Conservation (phyloP, 2,888 invertebrate species). For the Hartigia nigra region DNA sequence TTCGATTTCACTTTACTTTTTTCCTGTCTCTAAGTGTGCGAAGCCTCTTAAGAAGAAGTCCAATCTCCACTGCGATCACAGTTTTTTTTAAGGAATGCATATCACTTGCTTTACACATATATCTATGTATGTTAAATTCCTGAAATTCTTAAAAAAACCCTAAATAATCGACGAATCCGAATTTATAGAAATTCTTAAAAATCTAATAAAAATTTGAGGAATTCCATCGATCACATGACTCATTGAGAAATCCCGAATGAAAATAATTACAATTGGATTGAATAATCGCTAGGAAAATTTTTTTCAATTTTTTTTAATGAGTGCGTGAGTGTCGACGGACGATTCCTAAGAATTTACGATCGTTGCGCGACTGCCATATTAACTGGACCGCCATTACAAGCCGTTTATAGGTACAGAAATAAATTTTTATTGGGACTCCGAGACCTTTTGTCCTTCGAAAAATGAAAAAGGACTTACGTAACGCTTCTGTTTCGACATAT, state of each 20-base stretch:
- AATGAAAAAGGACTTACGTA: background rate
- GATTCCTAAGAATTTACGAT: background rate
- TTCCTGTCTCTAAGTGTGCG: too few species aligned
- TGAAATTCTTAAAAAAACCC: background rate
- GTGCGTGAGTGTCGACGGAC: background rate
- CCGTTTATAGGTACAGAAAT: background rate
- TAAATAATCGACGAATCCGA: background rate
- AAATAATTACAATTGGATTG: background rate
- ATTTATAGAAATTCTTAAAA: too few species aligned
- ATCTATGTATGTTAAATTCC: background rate
- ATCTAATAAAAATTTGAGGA: too few species aligned
- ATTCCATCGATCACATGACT: too few species aligned
- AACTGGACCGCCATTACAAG: background rate
- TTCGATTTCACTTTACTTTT: too few species aligned
- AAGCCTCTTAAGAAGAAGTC: too few species aligned
- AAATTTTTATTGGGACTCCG: background rate
- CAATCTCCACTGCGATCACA: too few species aligned
- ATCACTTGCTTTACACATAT: background rate
- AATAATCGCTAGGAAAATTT: background rate
- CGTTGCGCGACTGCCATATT: background rate
- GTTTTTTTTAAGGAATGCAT: background rate
- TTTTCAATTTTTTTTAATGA: too few species aligned
- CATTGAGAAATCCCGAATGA: too few species aligned
- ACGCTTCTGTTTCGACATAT: background rate
- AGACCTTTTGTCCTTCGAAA: background rate